Conservation (phyloP, 1,140 invertebrate genomes). For the Wasmannia auropunctata region DNA sequence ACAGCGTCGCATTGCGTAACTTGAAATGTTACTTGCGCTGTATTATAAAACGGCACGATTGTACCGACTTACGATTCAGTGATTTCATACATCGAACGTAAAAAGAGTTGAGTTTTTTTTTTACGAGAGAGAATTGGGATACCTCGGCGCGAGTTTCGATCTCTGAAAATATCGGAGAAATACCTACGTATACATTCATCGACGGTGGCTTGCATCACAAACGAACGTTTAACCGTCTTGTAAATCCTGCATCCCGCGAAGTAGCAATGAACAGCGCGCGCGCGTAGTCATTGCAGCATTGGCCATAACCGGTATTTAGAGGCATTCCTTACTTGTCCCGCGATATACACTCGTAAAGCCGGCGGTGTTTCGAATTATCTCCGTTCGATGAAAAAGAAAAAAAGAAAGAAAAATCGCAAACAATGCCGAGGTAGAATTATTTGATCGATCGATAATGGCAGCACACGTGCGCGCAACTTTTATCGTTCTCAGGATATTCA, state of each 20-base stretch:
- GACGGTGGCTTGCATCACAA: slow-evolving; percentile 27
- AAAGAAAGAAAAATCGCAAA: slow-evolving; percentile 49
- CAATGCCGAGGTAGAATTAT: slow-evolving; percentile 61
- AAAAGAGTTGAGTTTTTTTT: neutral
- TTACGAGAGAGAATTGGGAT: neutral
- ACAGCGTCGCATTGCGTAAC: neutral
- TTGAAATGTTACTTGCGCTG: neutral
- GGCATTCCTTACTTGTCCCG: slow-evolving; percentile 61
- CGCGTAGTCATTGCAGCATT: slow-evolving; percentile 28
- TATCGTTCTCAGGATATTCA: slow-evolving; percentile 26
- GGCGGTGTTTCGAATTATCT: slow-evolving; percentile 68
- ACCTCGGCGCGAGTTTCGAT: neutral
- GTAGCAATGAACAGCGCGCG: slow-evolving; percentile 44
- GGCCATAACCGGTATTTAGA: slow-evolving; percentile 69
- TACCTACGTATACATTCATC: neutral
- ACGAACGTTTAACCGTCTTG: slow-evolving; percentile 35
- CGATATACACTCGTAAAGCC: slow-evolving; percentile 68
- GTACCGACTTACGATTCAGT: neutral
- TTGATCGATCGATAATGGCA: neutral
- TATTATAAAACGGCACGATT: neutral
- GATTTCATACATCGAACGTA: neutral
- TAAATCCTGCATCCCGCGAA: slow-evolving; percentile 53
- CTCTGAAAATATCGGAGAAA: neutral
- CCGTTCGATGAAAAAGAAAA: slow-evolving; percentile 17
- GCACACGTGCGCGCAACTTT: slow-evolving; percentile 49